phyloP scores from a whole-genome alignment of 2,888 invertebrate genomes.

The Scaptomyza polygonia region DNA sequence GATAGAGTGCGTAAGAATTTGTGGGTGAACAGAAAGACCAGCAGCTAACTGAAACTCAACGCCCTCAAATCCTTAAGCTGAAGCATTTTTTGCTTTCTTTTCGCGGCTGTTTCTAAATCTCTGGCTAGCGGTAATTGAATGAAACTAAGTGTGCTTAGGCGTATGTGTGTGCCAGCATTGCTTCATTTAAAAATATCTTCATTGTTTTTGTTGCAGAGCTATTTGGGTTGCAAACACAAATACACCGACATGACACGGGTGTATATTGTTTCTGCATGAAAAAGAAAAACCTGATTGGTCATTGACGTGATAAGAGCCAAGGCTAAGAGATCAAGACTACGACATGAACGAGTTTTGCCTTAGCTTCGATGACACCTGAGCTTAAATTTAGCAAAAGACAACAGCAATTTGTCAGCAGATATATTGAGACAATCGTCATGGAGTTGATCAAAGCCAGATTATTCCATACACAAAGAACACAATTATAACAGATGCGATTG shows the following conservation, averaged over 20 bases:
- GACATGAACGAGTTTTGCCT: neutral
- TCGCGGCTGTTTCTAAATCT: slow-evolving; percentile 28
- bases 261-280: neutral
- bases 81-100: slow-evolving; percentile 20
- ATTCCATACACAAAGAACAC: too few species aligned
- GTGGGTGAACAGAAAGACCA: slow-evolving; percentile 21
- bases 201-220: slow-evolving; percentile 49
- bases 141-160: slow-evolving; percentile 52
- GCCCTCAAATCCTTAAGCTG: slow-evolving; percentile 5
- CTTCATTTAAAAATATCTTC: slow-evolving; percentile 63
- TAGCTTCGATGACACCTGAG: neutral
- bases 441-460: too few species aligned
- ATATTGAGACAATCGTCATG: too few species aligned
- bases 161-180: slow-evolving; percentile 36
- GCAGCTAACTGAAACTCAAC: slow-evolving; percentile 10
- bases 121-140: slow-evolving; percentile 57
- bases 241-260: neutral
- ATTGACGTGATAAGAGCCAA: neutral
- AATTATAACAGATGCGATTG: slow-evolving; percentile 17
- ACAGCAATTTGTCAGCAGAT: neutral
- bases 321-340: neutral
- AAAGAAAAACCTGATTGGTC: neutral
- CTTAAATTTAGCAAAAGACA: neutral
- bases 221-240: slow-evolving; percentile 42
- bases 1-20: slow-evolving; percentile 1